Conservation (phyloP, 2,888 invertebrate genomes). For the Papilio elwesi region DNA sequence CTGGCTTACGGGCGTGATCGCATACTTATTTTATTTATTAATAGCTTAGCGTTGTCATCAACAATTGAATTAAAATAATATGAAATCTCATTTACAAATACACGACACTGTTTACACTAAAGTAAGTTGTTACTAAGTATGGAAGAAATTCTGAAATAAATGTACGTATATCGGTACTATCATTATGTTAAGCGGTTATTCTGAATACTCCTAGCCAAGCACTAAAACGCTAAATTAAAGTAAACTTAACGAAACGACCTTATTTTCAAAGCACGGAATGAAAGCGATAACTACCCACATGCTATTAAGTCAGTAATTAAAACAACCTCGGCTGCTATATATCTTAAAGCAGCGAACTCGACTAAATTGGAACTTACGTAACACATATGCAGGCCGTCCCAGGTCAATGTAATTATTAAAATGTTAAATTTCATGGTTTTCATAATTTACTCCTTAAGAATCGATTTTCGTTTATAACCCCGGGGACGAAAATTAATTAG, state of each 20-base stretch:
- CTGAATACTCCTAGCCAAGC: neutral
- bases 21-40: no score
- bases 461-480: neutral
- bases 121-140: no score
- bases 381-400: neutral
- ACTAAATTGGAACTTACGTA: constrained; percentile 14
- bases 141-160: no score
- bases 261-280: constrained; percentile 57
- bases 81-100: no score
- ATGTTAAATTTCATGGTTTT: no score
- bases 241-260: constrained; percentile 54
- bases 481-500: no score
- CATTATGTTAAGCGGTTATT: neutral
- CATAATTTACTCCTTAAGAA: no score
- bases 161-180: neutral
- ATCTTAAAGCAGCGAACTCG: constrained; percentile 12
- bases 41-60: no score
- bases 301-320: constrained; percentile 46
- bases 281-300: constrained; percentile 55
- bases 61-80: no score
- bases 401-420: constrained; percentile 8
- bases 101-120: no score
- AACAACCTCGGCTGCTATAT: constrained; percentile 25
- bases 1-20: no score
- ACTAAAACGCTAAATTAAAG: constrained; percentile 42